Percentiles rank a stretch among this genome's conserved stretches.
These are phyloP conservation scores for Euphydryas editha DNA, from an alignment of 2,888 invertebrate genomes.

Conservation along the genomic window DNA sequence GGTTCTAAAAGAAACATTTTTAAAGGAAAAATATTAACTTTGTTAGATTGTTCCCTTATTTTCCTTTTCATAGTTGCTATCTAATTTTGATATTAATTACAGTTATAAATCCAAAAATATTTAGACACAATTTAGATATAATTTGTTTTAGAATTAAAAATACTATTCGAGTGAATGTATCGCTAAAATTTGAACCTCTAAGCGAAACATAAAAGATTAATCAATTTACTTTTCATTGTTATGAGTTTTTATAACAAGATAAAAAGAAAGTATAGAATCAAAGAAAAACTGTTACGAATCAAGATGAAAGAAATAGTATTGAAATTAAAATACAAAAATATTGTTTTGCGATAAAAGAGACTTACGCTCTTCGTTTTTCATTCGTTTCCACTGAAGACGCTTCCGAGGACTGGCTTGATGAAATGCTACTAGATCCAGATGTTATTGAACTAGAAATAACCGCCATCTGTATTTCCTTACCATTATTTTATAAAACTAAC, in stretches of 20 bases:
- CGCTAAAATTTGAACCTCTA: neutral
- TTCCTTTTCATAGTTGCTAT: too few species aligned
- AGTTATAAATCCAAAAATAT: too few species aligned
- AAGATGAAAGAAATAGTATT: neutral
- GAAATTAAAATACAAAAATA: neutral
- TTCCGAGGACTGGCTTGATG: conserved; percentile 48
- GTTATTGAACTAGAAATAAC: conserved; percentile 42
- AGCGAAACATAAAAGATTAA: neutral
- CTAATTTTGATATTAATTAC: too few species aligned
- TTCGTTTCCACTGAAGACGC: conserved; percentile 62
- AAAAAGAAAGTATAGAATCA: neutral
- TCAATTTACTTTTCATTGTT: too few species aligned
- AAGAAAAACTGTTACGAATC: neutral
- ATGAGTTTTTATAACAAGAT: too few species aligned
- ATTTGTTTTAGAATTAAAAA: too few species aligned
- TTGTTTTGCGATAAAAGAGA: neutral
- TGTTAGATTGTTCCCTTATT: neutral
- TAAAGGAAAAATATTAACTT: neutral
- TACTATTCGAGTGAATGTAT: too few species aligned
- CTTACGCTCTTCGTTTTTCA: conserved; percentile 54
- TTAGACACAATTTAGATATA: neutral
- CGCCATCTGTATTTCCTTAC: neutral
- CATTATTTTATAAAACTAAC: neutral
- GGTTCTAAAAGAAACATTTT: conserved; percentile 47
- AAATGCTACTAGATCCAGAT: conserved; percentile 36